Base-by-base conservation (phyloP, 2,113 vertebrate genomes). In the Corythoichthys haematopterus region DNA sequence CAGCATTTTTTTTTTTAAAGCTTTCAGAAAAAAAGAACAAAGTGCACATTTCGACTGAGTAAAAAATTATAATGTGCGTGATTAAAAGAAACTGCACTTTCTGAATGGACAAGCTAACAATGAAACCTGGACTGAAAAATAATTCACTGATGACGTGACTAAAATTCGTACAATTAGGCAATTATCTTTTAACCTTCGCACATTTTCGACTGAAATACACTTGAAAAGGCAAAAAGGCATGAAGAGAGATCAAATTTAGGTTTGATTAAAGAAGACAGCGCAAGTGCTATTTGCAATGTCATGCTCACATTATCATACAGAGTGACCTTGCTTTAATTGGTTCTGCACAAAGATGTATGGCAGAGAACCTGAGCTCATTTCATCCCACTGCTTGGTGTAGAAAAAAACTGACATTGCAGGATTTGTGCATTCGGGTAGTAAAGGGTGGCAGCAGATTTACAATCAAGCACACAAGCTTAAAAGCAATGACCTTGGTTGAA, bases 311-410 rank as follows among this genome's bases (percentile, higher is more conserved):
- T 62, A 62, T 56, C 11, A 64, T 14, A 38, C 47, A 11, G 35
- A 38, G 63, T 65, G 47, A 51, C 46, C 63, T n/a, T 65, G 15
- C 35, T 52, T 11, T 38, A 70, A 69, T 53, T 55, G n/a, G 20
- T 58, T 43, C 56, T 51, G 40, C 56, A 11, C 57, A 3, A n/a
- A 47, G 16, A 50, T 2, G 6, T 9, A 51, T 13, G 11, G 33
- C 3, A 1, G 15, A 66, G 43, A 58, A 71, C 10, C 38, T 66
- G 76, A 74, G 61, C 73, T 76, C 68, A 67, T 85, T 70, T 75
- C 65, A 70, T 46, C 69, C 72, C 66, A 40, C 66, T 36, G 62
- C 46, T 70, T 43, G 38, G 60, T 2, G 37, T 28, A 38, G 48
- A 47, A 62, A 76, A 63, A 66, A 69, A 66, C 12, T 16, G 4